Conservation (phyloP, 2,797 vertebrate genomes). For the Scolopax rusticola region DNA sequence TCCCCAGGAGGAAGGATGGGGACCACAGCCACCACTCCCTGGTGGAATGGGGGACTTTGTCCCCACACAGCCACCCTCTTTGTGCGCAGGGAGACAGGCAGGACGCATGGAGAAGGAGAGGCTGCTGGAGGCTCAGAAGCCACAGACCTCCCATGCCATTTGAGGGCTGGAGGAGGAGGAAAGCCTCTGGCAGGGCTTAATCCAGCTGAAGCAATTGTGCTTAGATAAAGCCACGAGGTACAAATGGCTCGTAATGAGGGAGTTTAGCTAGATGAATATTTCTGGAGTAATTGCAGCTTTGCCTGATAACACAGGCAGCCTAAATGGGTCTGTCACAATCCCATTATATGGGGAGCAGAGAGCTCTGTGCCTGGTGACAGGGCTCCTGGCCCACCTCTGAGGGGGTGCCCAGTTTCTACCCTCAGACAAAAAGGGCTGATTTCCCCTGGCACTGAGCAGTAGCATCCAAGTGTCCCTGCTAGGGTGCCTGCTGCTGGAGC, state of each 20-base stretch:
- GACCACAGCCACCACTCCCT: neutral
- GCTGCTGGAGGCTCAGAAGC: neutral
- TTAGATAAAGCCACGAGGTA: neutral
- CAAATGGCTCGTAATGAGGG: conserved; percentile 20
- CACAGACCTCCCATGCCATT: rapidly evolving
- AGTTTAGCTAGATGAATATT: conserved; percentile 31
- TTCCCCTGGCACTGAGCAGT: neutral
- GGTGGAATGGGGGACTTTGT: neutral
- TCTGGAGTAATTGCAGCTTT: conserved; percentile 39
- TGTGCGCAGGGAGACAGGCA: rapidly evolving
- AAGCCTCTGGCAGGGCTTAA: neutral
- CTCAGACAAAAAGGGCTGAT: neutral
- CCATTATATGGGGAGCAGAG: neutral
- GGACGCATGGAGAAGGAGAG: neutral
- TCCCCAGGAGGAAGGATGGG: neutral
- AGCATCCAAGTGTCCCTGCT: rapidly evolving
- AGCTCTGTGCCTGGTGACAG: neutral
- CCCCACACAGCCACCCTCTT: neutral
- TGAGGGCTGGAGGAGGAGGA: neutral
- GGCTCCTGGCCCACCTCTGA: neutral
- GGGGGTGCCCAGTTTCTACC: neutral
- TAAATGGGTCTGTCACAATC: neutral
- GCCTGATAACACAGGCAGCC: neutral
- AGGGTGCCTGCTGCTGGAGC: neutral
- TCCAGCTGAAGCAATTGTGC: conserved; percentile 12